These are phyloP conservation scores for Temnothorax unifasciatus DNA, from an alignment of 2,888 invertebrate species.

Conservation along the genomic window DNA sequence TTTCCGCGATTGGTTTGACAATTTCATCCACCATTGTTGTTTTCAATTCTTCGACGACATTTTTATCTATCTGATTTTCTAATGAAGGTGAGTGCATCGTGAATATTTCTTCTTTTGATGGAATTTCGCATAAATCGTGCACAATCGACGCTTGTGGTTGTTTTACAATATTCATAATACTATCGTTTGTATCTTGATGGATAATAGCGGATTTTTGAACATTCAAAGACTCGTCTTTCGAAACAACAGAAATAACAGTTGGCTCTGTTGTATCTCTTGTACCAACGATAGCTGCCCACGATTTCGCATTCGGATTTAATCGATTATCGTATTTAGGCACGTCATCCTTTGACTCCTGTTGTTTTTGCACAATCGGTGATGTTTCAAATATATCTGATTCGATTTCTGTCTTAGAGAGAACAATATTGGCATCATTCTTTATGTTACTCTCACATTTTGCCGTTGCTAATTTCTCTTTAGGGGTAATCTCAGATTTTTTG, in stretches of 20 bases:
- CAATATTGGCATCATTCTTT: conserved; percentile 1
- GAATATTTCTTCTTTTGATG: background rate
- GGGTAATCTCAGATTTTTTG: background rate
- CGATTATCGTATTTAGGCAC: conserved; percentile 55
- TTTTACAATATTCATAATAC: background rate
- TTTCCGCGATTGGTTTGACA: conserved; percentile 40
- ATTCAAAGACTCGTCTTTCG: conserved; percentile 22
- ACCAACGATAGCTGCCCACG: conserved; percentile 81
- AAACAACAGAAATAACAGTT: background rate
- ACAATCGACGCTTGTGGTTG: background rate
- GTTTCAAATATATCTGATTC: background rate
- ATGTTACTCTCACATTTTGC: background rate
- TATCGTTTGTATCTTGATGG: conserved; percentile 17
- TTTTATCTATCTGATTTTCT: conserved; percentile 7
- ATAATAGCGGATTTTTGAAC: background rate
- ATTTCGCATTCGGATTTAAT: conserved; percentile 74
- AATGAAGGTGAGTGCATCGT: background rate
- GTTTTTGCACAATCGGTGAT: conserved; percentile 20
- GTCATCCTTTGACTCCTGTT: conserved; percentile 29
- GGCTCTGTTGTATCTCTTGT: conserved; percentile 60
- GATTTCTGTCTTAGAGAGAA: background rate
- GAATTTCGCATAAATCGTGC: conserved; percentile 9
- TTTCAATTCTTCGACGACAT: conserved; percentile 38
- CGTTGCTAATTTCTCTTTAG: background rate
- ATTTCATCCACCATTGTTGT: conserved; percentile 36